A percentile compares a stretch with the other conserved stretches of the same genome.
phyloP scores from a whole-genome alignment of 2,888 invertebrate species.

The Sinelater perroti region DNA sequence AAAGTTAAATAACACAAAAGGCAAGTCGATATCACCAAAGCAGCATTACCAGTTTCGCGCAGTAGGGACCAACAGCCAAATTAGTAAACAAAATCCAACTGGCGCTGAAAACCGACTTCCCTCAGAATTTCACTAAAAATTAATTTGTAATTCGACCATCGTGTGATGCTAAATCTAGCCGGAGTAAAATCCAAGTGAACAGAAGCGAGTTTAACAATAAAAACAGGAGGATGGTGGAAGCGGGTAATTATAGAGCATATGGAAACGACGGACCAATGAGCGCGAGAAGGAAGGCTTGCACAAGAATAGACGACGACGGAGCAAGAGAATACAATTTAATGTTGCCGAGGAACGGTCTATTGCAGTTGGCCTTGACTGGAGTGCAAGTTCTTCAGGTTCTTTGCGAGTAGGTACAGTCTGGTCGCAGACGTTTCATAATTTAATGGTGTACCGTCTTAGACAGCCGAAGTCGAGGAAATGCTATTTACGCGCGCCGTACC shows the following conservation, averaged over 20 bases:
- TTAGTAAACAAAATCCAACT: conserved; percentile 2
- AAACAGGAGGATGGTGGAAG: conserved; percentile 21
- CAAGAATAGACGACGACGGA: conserved; percentile 27
- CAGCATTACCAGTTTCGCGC: conserved; percentile 24
- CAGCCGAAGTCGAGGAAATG: neutral
- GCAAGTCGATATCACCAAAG: too few species aligned
- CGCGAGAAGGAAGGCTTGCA: conserved; percentile 10
- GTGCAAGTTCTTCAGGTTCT: conserved; percentile 43
- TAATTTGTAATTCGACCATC: conserved; percentile 4
- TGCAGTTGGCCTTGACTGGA: conserved; percentile 42
- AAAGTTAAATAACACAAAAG: too few species aligned
- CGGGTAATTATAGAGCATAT: conserved; percentile 17
- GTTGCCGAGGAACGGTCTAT: conserved; percentile 39
- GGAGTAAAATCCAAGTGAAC: conserved; percentile 2
- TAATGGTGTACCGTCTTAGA: conserved; percentile 19
- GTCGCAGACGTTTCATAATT: conserved; percentile 27
- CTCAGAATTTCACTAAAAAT: neutral
- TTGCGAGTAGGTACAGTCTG: conserved; percentile 32
- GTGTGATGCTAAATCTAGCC: conserved; percentile 5
- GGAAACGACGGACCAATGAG: conserved; percentile 12
- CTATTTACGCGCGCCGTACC: neutral
- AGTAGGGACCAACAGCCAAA: conserved; percentile 22
- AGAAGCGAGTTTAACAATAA: conserved; percentile 20
- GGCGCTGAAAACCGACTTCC: neutral
- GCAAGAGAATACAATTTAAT: conserved; percentile 30